Conservation (phyloP, 2,888 invertebrate genomes). For the Heliconius aoede region DNA sequence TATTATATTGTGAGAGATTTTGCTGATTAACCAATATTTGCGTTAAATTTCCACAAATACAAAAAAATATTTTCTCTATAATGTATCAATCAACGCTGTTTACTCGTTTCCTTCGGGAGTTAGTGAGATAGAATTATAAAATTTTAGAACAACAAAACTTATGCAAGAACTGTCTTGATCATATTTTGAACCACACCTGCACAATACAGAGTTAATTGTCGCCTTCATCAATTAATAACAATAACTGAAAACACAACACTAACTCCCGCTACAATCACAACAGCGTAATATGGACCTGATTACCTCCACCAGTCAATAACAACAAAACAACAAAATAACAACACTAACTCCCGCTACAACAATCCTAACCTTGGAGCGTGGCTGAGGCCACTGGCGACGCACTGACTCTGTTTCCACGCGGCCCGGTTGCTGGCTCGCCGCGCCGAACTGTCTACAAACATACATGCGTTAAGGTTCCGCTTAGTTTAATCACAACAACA, state of each 20-base stretch:
- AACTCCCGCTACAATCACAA: slow-evolving; percentile 11
- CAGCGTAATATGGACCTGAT: background rate
- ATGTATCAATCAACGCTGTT: background rate
- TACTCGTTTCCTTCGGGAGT: background rate
- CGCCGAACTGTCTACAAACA: slow-evolving; percentile 94
- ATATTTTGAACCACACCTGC: background rate
- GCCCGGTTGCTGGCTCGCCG: slow-evolving; percentile 91
- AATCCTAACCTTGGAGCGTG: slow-evolving; percentile 74
- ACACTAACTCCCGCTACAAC: slow-evolving; percentile 25
- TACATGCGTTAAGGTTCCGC: slow-evolving; percentile 87
- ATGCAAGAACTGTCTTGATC: background rate
- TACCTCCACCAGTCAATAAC: background rate
- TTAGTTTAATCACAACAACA: slow-evolving; percentile 55
- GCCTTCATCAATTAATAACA: background rate
- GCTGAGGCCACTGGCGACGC: slow-evolving; percentile 89
- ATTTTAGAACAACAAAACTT: background rate
- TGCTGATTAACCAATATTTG: background rate
- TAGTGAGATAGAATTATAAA: background rate
- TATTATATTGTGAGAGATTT: background rate
- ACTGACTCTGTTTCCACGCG: slow-evolving; percentile 94
- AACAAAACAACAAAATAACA: background rate
- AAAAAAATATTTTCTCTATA: background rate
- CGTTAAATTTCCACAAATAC: background rate
- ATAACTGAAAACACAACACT: slow-evolving; percentile 3
- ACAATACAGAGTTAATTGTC: background rate